Conservation (phyloP, 1,140 invertebrate genomes). For the Oedothorax gibbosus region DNA sequence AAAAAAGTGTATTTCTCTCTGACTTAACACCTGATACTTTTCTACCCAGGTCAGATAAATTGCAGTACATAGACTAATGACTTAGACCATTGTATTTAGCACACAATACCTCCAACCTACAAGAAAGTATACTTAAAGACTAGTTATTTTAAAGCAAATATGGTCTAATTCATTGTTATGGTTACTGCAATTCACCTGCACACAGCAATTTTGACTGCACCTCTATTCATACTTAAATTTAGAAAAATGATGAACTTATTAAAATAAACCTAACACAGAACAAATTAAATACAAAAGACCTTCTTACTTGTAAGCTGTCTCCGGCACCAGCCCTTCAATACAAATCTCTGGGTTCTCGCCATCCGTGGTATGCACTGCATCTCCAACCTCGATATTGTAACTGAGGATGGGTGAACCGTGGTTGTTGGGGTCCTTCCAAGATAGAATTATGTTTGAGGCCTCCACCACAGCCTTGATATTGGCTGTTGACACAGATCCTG, state of each 20-base stretch:
- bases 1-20: too few relatives aligned
- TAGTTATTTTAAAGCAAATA: too few relatives aligned
- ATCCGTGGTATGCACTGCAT: conserved; percentile 67
- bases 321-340: conserved; percentile 72
- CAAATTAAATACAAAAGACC: neutral
- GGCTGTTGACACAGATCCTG: conserved; percentile 76
- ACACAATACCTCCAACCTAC: too few relatives aligned
- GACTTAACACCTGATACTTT: too few relatives aligned
- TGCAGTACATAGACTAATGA: too few relatives aligned
- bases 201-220: too few relatives aligned
- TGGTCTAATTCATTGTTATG: too few relatives aligned
- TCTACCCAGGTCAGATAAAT: too few relatives aligned
- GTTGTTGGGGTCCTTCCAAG: conserved; percentile 78
- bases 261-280: neutral
- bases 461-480: conserved; percentile 75
- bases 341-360: conserved; percentile 67
- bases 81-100: too few relatives aligned
- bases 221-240: too few relatives aligned
- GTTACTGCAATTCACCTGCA: too few relatives aligned
- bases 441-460: conserved; percentile 73
- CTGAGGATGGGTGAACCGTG: conserved; percentile 80
- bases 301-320: conserved; percentile 70
- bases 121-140: too few relatives aligned
- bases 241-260: neutral
- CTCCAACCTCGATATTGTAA: conserved; percentile 82